Conservation (phyloP, 1,140 invertebrate species). For the Drosophila nikananu region DNA sequence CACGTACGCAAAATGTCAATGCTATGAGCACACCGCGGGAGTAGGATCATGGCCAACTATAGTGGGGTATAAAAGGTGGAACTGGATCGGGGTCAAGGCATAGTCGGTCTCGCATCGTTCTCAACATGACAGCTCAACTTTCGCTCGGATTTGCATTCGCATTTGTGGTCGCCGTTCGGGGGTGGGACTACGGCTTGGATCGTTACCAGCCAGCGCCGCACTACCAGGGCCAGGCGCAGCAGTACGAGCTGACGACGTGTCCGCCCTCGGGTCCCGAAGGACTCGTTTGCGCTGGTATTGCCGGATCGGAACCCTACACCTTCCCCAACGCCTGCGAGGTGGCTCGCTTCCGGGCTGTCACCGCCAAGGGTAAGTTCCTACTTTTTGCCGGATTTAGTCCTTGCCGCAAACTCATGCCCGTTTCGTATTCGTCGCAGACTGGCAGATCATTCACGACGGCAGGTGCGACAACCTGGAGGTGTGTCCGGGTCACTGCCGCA, state of each 20-base stretch:
- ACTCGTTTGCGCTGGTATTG: conserved; percentile 46
- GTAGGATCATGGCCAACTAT: conserved; percentile 5
- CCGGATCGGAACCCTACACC: conserved; percentile 26
- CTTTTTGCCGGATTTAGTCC: fast-evolving
- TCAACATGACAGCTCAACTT: conserved; percentile 44
- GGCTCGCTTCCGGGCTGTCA: conserved; percentile 37
- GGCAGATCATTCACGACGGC: conserved; percentile 50
- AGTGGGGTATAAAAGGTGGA: conserved; percentile 58
- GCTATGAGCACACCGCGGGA: conserved; percentile 47
- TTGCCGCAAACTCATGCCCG: no score
- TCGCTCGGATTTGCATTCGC: conserved; percentile 25
- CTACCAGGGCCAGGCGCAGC: conserved; percentile 2
- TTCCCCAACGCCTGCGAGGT: conserved; percentile 59
- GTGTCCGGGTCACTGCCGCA: conserved; percentile 25
- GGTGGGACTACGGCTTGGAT: conserved; percentile 27
- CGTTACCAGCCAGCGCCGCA: conserved; percentile 21
- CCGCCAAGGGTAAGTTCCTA: conserved; percentile 24
- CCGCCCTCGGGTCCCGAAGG: neutral
- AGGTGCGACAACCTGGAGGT: conserved; percentile 39
- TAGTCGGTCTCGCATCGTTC: conserved; percentile 46
- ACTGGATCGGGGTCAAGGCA: conserved; percentile 41
- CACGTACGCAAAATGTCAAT: conserved; percentile 67
- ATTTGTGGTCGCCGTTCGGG: conserved; percentile 16
- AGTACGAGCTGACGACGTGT: conserved; percentile 35
- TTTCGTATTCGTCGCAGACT: conserved; percentile 15